Conservation (phyloP, 2,797 vertebrate species). For the Phalanger gymnotis region DNA sequence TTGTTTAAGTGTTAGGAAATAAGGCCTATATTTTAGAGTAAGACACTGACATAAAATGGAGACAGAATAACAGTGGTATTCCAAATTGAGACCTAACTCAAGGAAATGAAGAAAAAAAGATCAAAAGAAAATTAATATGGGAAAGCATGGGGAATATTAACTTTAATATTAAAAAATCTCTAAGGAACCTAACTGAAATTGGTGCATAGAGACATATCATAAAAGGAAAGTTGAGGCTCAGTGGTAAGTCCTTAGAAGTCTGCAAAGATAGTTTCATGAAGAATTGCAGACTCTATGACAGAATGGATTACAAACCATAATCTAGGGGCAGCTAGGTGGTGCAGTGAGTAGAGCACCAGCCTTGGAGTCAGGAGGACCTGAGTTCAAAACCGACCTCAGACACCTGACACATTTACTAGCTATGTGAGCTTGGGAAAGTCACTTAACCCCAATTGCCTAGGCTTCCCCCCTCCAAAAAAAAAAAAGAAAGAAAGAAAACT, state of each 20-base stretch:
- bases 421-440: no score
- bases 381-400: no score
- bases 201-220: constrained; percentile 11
- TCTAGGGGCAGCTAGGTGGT: no score
- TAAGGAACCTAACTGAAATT: background rate
- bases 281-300: constrained; percentile 71
- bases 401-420: no score
- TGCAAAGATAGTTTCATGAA: constrained; percentile 44
- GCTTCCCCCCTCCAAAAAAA: no score
- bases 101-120: constrained; percentile 44
- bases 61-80: background rate
- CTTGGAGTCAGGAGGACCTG: no score
- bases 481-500: no score
- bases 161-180: background rate
- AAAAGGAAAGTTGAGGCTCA: constrained; percentile 64
- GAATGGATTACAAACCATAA: no score
- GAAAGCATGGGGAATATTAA: background rate
- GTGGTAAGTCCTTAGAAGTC: constrained; percentile 57
- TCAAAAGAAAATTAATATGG: background rate
- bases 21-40: background rate
- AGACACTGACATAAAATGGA: background rate
- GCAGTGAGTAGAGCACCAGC: no score
- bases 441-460: no score
- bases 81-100: background rate
- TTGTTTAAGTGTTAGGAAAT: background rate